These are phyloP conservation scores for Melanotaenia maccullochi DNA, from an alignment of 2,797 vertebrate genomes.

Conservation along the genomic window DNA sequence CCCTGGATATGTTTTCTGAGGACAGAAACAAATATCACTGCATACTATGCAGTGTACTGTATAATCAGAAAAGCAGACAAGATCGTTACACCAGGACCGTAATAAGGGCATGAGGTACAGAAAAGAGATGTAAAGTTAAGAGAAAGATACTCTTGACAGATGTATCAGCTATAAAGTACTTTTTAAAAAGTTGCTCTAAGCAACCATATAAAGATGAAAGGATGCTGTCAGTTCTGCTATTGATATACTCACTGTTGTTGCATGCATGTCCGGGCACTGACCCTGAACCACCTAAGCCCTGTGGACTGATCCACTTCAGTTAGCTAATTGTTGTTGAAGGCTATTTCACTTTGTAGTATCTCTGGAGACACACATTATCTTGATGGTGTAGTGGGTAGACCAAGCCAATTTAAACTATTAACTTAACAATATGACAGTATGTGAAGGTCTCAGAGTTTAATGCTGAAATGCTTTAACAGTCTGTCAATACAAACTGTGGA, in stretches of 20 bases:
- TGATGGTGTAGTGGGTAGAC: conserved; percentile 43
- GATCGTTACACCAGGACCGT: conserved; percentile 6
- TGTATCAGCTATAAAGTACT: conserved; percentile 31
- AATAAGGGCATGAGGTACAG: conserved; percentile 23
- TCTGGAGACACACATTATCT: conserved; percentile 28
- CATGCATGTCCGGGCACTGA: conserved; percentile 34
- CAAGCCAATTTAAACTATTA: conserved; percentile 39
- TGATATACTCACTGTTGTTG: conserved; percentile 27
- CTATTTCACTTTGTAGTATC: conserved; percentile 46
- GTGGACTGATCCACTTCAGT: conserved; percentile 46
- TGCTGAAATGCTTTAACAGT: neutral
- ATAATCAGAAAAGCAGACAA: conserved; percentile 32
- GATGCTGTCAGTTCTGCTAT: conserved; percentile 37
- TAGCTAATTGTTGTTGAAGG: conserved; percentile 52
- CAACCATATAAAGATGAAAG: conserved; percentile 39
- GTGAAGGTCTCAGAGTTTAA: conserved; percentile 11
- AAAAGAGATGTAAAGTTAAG: conserved; percentile 10
- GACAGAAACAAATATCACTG: too few species aligned
- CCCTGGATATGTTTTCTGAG: too few species aligned
- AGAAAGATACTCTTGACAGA: conserved; percentile 36
- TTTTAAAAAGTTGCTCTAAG: conserved; percentile 4
- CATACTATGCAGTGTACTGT: neutral
- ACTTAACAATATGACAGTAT: neutral
- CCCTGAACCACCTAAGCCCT: conserved; percentile 35
- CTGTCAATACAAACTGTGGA: neutral